A percentile compares a stretch with the other conserved stretches of the same genome.
Conservation (phyloP, 2,888 invertebrate species). For the Harpalus rufipes region DNA sequence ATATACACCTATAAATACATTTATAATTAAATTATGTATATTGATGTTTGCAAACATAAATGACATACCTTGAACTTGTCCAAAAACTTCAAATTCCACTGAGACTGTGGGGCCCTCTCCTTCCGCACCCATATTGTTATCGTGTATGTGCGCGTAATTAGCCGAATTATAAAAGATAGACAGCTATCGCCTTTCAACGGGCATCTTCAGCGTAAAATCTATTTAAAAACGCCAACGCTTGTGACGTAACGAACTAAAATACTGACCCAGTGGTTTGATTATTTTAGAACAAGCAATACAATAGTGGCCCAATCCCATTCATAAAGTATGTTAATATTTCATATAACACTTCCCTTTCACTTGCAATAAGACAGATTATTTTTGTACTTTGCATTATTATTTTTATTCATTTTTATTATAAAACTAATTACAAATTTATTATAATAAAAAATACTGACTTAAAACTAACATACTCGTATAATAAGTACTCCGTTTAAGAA, state of each 20-base stretch:
- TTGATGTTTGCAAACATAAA: slow-evolving; percentile 3
- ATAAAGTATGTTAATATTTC: slow-evolving; percentile 10
- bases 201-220: slow-evolving; percentile 64
- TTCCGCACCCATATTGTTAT: slow-evolving; percentile 79
- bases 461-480: too few relatives aligned
- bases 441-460: too few relatives aligned
- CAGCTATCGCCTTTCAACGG: slow-evolving; percentile 47
- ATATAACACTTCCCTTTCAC: too few relatives aligned
- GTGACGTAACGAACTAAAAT: slow-evolving; percentile 64
- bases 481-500: too few relatives aligned
- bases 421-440: too few relatives aligned
- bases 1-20: slow-evolving; percentile 83
- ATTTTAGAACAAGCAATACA: slow-evolving; percentile 63
- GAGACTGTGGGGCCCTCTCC: slow-evolving; percentile 84
- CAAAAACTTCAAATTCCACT: slow-evolving; percentile 94
- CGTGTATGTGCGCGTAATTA: slow-evolving; percentile 33
- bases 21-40: slow-evolving; percentile 64
- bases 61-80: slow-evolving; percentile 90
- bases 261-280: slow-evolving; percentile 62
- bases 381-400: too few relatives aligned
- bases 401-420: too few relatives aligned
- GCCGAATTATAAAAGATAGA: slow-evolving; percentile 30
- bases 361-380: too few relatives aligned
- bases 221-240: slow-evolving; percentile 66
- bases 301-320: slow-evolving; percentile 29